Conservation (phyloP, 1,140 invertebrate genomes). For the Protaetia brevitarsis region DNA sequence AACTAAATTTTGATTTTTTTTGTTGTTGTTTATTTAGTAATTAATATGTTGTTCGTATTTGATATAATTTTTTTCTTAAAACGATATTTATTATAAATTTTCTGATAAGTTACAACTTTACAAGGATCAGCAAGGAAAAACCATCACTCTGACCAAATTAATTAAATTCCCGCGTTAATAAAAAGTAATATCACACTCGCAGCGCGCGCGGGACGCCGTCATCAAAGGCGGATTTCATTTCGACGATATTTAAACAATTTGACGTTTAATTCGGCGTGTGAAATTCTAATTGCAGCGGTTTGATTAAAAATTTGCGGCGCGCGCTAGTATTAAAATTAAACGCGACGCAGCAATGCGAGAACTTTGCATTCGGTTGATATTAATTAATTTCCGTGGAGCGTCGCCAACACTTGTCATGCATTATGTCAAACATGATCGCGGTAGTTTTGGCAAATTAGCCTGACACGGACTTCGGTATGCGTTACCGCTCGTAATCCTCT, state of each 20-base stretch:
- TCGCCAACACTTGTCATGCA: constrained; percentile 32
- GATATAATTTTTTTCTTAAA: too few species aligned
- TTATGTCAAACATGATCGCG: constrained; percentile 33
- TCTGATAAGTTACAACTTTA: too few species aligned
- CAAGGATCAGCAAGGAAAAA: too few species aligned
- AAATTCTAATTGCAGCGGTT: too few species aligned
- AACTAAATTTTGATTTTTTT: too few species aligned
- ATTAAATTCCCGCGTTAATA: too few species aligned
- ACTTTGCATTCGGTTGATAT: constrained; percentile 25
- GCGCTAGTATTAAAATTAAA: constrained; percentile 36
- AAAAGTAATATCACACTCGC: too few species aligned
- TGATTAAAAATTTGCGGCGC: constrained; percentile 35
- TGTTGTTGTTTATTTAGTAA: too few species aligned
- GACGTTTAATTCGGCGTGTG: constrained; percentile 28
- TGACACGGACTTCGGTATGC: constrained; percentile 23
- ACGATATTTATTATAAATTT: too few species aligned
- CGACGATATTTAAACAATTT: neutral
- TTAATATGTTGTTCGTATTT: too few species aligned
- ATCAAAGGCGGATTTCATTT: constrained; percentile 6
- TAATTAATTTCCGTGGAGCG: constrained; percentile 31
- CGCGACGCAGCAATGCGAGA: constrained; percentile 28
- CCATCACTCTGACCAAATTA: too few species aligned
- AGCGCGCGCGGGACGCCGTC: too few species aligned
- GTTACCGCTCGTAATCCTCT: constrained; percentile 20
- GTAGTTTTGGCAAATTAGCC: constrained; percentile 33